Evolutionary conservation across 2,797 vertebrate species (phyloP).

Genomic region (Tympanoctomys barrerae): DNA sequence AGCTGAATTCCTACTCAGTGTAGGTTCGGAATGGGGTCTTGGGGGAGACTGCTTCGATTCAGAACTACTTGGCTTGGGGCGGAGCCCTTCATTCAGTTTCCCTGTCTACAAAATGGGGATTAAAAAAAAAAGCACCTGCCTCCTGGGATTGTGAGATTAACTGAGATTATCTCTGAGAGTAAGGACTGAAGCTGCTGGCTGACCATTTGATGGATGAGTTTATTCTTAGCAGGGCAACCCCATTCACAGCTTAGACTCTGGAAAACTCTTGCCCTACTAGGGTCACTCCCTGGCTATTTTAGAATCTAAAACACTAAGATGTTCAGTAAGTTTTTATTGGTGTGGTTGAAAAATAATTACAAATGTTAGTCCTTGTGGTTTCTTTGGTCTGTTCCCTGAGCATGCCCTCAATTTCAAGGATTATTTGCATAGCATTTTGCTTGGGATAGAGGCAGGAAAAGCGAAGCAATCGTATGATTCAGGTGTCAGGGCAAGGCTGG

Average conservation of each 20-base stretch:
- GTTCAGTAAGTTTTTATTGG: constrained; percentile 33
- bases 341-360: neutral
- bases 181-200: neutral
- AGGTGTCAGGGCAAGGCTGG: neutral
- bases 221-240: neutral
- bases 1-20: neutral
- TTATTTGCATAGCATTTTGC: neutral
- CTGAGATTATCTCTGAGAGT: accelerated
- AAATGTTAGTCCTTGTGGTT: constrained; percentile 1
- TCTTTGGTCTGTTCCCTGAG: neutral
- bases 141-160: neutral
- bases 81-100: neutral
- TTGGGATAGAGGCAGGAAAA: neutral
- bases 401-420: neutral
- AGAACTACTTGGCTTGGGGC: neutral
- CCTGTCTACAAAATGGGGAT: constrained; percentile 26
- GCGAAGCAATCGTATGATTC: neutral
- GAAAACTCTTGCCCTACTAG: neutral
- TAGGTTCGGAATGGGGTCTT: neutral
- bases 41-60: neutral
- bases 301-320: neutral
- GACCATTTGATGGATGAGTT: accelerated
- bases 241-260: accelerated
- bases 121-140: neutral
- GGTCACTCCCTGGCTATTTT: neutral